A percentile compares a stretch with the other conserved stretches of the same genome.
These are phyloP conservation scores for Mycetomoellerius zeteki DNA, from an alignment of 1,140 invertebrate genomes.

Conservation along the genomic window DNA sequence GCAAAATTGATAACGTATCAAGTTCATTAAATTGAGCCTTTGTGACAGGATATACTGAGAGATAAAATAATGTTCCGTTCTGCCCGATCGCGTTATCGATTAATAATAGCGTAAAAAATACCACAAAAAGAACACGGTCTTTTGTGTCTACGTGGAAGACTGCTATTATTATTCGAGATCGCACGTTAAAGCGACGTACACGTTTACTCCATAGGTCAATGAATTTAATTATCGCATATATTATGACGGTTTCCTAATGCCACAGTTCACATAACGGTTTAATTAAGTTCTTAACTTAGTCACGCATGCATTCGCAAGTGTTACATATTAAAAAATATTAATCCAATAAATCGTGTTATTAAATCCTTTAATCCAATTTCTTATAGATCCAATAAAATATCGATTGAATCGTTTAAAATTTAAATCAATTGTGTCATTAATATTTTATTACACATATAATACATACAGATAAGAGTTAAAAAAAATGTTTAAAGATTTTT, in stretches of 20 bases:
- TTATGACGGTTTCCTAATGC: neutral
- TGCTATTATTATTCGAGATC: constrained; percentile 18
- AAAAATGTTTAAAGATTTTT: neutral
- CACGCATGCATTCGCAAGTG: neutral
- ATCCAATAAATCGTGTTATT: neutral
- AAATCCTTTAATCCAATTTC: neutral
- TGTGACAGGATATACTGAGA: constrained; percentile 20
- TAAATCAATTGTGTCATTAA: neutral
- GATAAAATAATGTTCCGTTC: constrained; percentile 17
- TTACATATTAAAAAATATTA: neutral
- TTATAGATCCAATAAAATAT: neutral
- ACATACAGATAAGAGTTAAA: neutral
- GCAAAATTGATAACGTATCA: constrained; percentile 31
- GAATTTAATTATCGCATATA: constrained; percentile 53
- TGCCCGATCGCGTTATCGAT: neutral
- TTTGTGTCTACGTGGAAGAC: neutral
- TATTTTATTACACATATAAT: neutral
- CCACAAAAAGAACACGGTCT: neutral
- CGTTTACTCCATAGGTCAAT: constrained; percentile 43
- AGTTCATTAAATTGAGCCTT: constrained; percentile 5
- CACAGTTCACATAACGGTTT: constrained; percentile 32
- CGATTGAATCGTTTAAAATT: neutral
- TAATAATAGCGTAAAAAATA: constrained; percentile 4
- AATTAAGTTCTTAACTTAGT: neutral
- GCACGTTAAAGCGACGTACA: constrained; percentile 4